A percentile compares a stretch with the other conserved stretches of the same genome.
Conservation (phyloP, 2,797 vertebrate genomes). For the Eidolon dupreanum region DNA sequence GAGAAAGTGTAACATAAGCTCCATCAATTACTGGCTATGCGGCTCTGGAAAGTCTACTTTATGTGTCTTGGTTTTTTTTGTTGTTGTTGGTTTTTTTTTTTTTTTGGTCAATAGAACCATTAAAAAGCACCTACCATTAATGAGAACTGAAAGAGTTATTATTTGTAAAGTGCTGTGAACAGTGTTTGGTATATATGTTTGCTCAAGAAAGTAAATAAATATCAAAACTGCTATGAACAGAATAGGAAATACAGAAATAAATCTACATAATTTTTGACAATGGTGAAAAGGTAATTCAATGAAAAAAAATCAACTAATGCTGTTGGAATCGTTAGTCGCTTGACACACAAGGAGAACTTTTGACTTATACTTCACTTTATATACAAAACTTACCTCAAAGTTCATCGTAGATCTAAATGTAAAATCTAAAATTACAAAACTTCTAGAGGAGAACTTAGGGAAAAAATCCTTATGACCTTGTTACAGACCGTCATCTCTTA, state of each 20-base stretch:
- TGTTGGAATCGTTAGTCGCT: not conserved
- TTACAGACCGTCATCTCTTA: not conserved
- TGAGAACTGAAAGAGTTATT: not conserved
- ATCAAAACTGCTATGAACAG: not conserved
- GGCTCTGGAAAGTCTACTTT: not conserved
- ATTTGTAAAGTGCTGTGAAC: not conserved
- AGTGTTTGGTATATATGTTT: not conserved
- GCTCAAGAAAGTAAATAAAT: not conserved
- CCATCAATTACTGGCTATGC: not conserved
- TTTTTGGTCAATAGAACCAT: not conserved
- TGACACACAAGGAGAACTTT: too few relatives aligned
- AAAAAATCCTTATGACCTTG: not conserved
- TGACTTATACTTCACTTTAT: not conserved
- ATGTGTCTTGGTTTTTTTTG: not conserved
- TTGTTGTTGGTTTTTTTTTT: too few relatives aligned
- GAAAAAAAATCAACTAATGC: not conserved
- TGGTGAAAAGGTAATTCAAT: not conserved
- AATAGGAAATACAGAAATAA: not conserved
- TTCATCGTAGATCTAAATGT: fast-evolving
- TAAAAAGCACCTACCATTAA: not conserved
- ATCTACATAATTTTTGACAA: not conserved
- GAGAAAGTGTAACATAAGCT: not conserved
- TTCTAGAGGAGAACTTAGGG: not conserved
- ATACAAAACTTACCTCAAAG: not conserved
- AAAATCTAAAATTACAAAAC: not conserved